These are phyloP conservation scores for Bryconaethiops microstoma DNA, from an alignment of 2,797 vertebrate genomes.

Conservation along the genomic window DNA sequence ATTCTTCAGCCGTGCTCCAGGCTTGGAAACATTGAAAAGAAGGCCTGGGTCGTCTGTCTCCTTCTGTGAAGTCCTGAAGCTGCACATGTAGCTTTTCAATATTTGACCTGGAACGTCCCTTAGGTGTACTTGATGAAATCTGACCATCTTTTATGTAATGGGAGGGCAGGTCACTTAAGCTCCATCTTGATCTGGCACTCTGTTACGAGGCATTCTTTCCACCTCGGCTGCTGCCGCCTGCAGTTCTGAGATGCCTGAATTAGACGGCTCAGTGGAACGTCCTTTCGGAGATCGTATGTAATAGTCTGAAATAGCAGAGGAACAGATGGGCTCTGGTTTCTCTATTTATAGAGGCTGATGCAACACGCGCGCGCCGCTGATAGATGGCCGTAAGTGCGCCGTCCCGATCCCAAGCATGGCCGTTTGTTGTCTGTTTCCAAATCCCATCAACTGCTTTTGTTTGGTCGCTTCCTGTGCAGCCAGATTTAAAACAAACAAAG, in stretches of 20 bases:
- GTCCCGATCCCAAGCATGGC: neutral
- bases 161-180: neutral
- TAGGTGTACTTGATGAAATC: neutral
- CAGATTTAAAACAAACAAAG: slow-evolving; percentile 1
- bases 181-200: neutral
- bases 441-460: slow-evolving; percentile 16
- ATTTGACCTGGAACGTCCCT: neutral
- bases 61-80: neutral
- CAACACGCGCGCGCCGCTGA: slow-evolving; percentile 36
- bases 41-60: neutral
- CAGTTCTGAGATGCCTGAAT: slow-evolving; percentile 42
- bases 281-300: slow-evolving; percentile 53
- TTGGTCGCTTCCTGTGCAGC: neutral
- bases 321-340: slow-evolving; percentile 54
- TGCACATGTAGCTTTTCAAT: neutral
- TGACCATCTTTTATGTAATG: neutral
- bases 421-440: slow-evolving; percentile 13
- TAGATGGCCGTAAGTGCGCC: slow-evolving; percentile 31
- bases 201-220: neutral
- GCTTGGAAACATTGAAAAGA: neutral
- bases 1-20: neutral
- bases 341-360: slow-evolving; percentile 56
- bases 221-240: slow-evolving; percentile 22
- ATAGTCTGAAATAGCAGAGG: slow-evolving; percentile 52
- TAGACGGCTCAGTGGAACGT: slow-evolving; percentile 41